These are phyloP conservation scores for Trissolcus japonicus DNA, from an alignment of 2,888 invertebrate species.

Conservation along the genomic window DNA sequence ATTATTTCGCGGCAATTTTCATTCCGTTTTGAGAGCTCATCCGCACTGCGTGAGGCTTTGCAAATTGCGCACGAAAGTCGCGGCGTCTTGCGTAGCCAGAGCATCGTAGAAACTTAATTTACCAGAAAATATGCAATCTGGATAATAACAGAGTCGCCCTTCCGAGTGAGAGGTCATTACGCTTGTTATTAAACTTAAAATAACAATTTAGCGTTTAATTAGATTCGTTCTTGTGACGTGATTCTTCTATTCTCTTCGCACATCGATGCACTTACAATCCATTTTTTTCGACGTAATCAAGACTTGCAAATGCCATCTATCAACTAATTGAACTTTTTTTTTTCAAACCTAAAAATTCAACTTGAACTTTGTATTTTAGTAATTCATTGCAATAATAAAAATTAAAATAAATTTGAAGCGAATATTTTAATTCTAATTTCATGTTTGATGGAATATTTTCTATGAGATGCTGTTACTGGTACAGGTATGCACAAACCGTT, in stretches of 20 bases:
- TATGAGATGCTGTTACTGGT: slow-evolving; percentile 18
- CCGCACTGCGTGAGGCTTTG: slow-evolving; percentile 46
- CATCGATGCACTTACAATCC: slow-evolving; percentile 4
- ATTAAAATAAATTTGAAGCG: neutral
- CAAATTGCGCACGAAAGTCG: slow-evolving; percentile 55
- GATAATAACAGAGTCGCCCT: slow-evolving; percentile 72
- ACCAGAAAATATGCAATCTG: slow-evolving; percentile 75
- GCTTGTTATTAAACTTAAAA: slow-evolving; percentile 73
- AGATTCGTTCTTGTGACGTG: slow-evolving; percentile 64
- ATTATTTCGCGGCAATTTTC: slow-evolving; percentile 57
- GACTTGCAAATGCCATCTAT: neutral
- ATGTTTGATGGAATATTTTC: slow-evolving; percentile 18
- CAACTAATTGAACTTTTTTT: neutral
- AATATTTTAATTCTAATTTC: neutral
- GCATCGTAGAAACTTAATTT: slow-evolving; percentile 69
- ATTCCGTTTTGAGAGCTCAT: slow-evolving; percentile 48
- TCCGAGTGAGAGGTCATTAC: slow-evolving; percentile 71
- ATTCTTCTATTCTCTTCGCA: slow-evolving; percentile 26
- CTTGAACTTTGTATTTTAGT: neutral
- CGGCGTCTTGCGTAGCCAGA: slow-evolving; percentile 43
- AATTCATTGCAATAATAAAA: neutral
- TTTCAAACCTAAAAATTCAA: neutral
- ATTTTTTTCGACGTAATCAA: neutral
- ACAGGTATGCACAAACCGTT: slow-evolving; percentile 58
- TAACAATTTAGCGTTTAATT: slow-evolving; percentile 75